A percentile compares a stretch with the other conserved stretches of the same genome.
These are phyloP conservation scores for Trematomus bernacchii DNA, from an alignment of 2,797 vertebrate genomes.

Conservation along the genomic window DNA sequence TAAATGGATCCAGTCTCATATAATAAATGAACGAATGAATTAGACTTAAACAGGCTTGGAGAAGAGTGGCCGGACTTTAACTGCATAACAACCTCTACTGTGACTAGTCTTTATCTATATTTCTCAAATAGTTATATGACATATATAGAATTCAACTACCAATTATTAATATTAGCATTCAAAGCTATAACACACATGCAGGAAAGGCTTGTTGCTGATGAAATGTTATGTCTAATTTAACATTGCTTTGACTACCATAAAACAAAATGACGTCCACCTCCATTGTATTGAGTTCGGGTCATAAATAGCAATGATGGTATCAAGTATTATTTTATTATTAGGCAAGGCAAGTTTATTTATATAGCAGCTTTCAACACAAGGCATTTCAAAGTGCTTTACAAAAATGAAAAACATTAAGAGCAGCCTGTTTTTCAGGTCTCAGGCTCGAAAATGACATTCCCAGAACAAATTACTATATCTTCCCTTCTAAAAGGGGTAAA, in stretches of 20 bases:
- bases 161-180: background rate
- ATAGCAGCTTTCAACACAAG: no score
- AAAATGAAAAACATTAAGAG: no score
- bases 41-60: constrained; percentile 11
- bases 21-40: constrained; percentile 45
- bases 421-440: no score
- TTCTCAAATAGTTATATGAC: background rate
- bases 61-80: background rate
- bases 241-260: background rate
- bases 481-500: no score
- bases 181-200: background rate
- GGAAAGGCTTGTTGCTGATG: background rate
- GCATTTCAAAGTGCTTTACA: no score
- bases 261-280: background rate
- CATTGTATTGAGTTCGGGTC: no score
- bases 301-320: background rate
- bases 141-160: background rate
- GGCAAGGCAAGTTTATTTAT: no score
- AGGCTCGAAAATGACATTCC: no score
- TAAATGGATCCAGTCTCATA: constrained; percentile 35
- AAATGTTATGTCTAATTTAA: background rate
- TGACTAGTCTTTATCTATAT: background rate
- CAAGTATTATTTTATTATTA: background rate
- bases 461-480: no score
- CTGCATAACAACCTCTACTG: background rate